Evolutionary conservation across 2,888 invertebrate species (phyloP), one percentile per base, ranked within the genome.

Genomic region (Diplolepis rosae): DNA sequence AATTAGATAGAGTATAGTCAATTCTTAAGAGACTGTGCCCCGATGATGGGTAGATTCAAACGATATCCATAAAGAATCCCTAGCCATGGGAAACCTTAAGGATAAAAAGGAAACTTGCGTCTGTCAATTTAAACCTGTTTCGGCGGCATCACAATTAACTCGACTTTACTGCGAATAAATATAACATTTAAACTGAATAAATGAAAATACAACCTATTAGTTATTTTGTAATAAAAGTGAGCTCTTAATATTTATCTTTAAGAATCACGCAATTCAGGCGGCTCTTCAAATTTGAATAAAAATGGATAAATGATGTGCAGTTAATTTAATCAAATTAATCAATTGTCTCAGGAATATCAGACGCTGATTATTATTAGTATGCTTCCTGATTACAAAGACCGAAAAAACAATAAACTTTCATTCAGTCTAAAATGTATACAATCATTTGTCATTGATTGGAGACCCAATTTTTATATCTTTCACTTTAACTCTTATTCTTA

Each of bases 91-190:
- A 39, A 61, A 39, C 39, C n/a, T 61, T 61, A 7, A 24, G n/a
- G 39, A 61, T 24, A 61, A 61, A 61, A 61, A 61, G 61, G 24
- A 39, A 61, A 61, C 61, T 39, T 39, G 15, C 39, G 61, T 39
- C 61, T 39, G 66, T 28, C 66, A 66, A 66, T 66, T 48, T 30
- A 66, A 66, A 66, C 66, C 66, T 7, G 66, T 48, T 66, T 48
- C 48, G 30, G 27, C 22, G 65, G 42, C 65, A 65, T 42, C 35
- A 18, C 27, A 24, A 45, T 27, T 15, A 28, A 13, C 13, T 22
- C 18, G 18, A 30, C 22, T 39, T 39, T 61, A 24, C 61, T 61
- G 22, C n/a, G 24, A 39, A 61, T 61, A 61, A 61, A 39, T 61
- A 24, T 35, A 39, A 61, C 35, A n/a, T 35, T 35, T 35, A 22